Evolutionary conservation across 2,888 invertebrate genomes (phyloP), one percentile per base, ranked within the genome.

Genomic region (Latrodectus elegans): DNA sequence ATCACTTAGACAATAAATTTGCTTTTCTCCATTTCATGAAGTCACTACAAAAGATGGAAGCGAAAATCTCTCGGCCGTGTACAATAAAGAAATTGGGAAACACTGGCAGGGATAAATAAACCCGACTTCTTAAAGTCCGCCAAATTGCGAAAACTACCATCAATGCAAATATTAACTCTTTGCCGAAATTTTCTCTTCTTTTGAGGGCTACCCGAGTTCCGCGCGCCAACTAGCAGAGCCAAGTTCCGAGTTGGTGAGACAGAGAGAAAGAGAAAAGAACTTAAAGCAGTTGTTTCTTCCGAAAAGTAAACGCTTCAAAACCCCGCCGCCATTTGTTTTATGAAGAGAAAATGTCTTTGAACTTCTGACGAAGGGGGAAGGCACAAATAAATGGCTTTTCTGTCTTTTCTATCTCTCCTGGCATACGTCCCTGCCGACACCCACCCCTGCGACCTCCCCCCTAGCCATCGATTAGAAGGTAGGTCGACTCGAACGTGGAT

Each of bases 301-400:
- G 74, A 81, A 65, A 51, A 81, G 73, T 74, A 72, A 81, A 74
- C 67, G 81, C 81, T 74, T 81, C 81, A 81, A 81, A 81, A 73
- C 73, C 38, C 22, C 73, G 51, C 81, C 81, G 81, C 81, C 81
- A 74, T 81, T 81, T 81, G 81, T 81, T 81, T 81, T 74, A 73
- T 67, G 73, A 67, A 81, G 81, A 73, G 81, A 67, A 65, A 74
- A 81, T 74, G 81, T 74, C 81, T 81, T 74, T 81, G 81, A 81
- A 81, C 73, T 74, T 81, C 67, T 67, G 26, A 60, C 60, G 12
- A 38, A 38, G 22, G 53, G 55, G 72, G 70, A 55, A 55, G 22
- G 38, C 38, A 49, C 80, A 74, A 81, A 74, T 74, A 74, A 81
- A 81, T 74, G 73, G 81, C 49, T 73, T 81, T 81, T 81, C 81